Conservation (phyloP, 2,113 vertebrate genomes). For the Psettodes erumei region DNA sequence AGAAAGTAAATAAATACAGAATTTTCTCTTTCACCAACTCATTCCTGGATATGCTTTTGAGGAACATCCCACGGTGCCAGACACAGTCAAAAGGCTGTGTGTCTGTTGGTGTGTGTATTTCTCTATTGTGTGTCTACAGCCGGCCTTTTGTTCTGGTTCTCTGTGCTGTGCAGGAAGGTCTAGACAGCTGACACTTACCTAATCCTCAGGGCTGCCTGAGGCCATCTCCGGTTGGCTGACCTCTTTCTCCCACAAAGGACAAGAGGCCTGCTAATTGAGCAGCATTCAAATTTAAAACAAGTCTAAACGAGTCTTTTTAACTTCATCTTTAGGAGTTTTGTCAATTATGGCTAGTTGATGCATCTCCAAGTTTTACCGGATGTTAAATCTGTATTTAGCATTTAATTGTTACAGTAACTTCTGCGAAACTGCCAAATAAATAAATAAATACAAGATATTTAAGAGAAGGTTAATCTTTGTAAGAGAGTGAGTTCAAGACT, state of each 20-base stretch:
- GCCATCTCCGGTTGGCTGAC: constrained; percentile 48
- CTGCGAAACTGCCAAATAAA: neutral
- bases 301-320: neutral
- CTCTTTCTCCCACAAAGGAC: constrained; percentile 33
- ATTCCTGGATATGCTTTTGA: constrained; percentile 53
- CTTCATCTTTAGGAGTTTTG: neutral
- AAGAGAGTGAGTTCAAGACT: no score
- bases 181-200: constrained; percentile 72
- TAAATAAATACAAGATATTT: neutral
- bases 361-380: no score
- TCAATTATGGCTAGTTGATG: neutral
- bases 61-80: constrained; percentile 50
- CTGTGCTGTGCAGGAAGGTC: constrained; percentile 58
- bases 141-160: constrained; percentile 63
- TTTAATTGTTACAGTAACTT: neutral
- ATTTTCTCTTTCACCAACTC: constrained; percentile 6
- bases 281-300: neutral
- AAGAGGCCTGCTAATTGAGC: neutral
- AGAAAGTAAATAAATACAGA: no score
- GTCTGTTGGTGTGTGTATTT: constrained; percentile 41
- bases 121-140: constrained; percentile 55
- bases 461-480: neutral
- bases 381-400: no score
- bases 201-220: constrained; percentile 59
- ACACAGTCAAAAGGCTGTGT: constrained; percentile 12